Base-by-base conservation (phyloP, 2,113 vertebrate genomes). In the Enhydra lutris region DNA sequence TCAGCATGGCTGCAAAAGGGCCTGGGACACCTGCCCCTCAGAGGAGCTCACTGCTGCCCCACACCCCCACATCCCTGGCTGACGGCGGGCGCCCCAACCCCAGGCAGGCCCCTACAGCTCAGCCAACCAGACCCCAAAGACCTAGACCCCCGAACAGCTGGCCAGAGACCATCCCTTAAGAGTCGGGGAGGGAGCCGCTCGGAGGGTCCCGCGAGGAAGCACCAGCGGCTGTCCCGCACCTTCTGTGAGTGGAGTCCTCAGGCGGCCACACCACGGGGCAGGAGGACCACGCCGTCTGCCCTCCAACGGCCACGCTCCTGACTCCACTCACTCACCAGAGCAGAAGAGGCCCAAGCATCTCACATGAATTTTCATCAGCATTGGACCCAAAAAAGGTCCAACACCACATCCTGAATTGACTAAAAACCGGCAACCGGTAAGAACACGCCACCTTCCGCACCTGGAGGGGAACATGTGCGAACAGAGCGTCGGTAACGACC, bases 391-490 rank as follows among this genome's bases (percentile, higher is more conserved):
- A 67, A 55, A 18, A 71, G 3, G 1, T 6, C 80, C 39, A 23
- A 57, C 4, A 65, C 23, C 89, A 47, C 52, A 55, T 36, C 15
- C 57, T 17, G 9, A 7, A 20, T 0, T 15, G 6, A 42, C 73
- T 13, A 17, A 59, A 65, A 65, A 34, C 14, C 7, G n/a, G 0
- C 6, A 34, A 7, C 42, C 29, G 10, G n/a, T 29, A 29, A 7
- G n/a, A 42, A 12, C 42, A 1, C 0, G 8, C 47, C 6, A 0
- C 24, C 10, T 21, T 24, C n/a, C 4, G 0, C 45, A 4, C 1
- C 14, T 0, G 5, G 11, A 29, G 29, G 21, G 18, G 26, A 23
- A 7, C 42, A 10, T 1, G 39, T 3, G 18, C 2, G 3, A 26
- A 10, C 36, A 15, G 24, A 26, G 1, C 6, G 2, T 0, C 7